Evolutionary conservation across 2,888 invertebrate species (phyloP), one percentile per base, ranked within the genome.

Genomic region (Caenorhabditis zanzibari): DNA sequence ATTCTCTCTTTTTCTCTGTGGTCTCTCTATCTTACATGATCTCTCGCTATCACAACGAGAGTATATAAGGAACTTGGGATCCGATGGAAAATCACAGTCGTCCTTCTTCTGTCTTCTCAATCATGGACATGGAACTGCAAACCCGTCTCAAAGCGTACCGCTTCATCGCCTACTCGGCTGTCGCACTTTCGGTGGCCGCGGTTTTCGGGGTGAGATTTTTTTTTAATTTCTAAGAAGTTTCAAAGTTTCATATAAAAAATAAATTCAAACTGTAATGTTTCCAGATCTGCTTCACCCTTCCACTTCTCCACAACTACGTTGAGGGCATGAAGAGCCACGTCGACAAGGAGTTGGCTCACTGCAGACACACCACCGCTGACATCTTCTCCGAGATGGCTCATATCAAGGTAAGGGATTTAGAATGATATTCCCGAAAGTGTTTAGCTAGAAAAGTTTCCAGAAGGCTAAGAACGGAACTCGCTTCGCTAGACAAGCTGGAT

Each of bases 111-210:
- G 59, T 59, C 59, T 54, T 63, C 38, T n/a, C 24, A 28, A 49
- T 24, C 61, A 82, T 82, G 82, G 82, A 82, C 44, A 56, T 76
- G 75, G 83, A 83, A 44, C 74, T 79, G 52, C 59, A 83, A 71
- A 64, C 74, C 19, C 79, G 83, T 41, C 74, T 83, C 38, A 79
- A 74, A 32, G 83, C 83, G 9, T 83, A 83, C 49, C 74, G 75
- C 26, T 83, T 83, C 44, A 80, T 83, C 38, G 83, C 83, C 63
- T 83, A 83, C 59, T 83, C 83, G 52, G 83, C 83, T 6, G 83
- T 83, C 41, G 74, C 83, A 3, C 28, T 83, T 14, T 79, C 83
- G 10, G 79, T 83, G 19, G 79, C 71, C 16, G 83, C 83, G 4
- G 83, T 83, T 32, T 75, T 83, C 12, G 83, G 83, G 26, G 83